Base-by-base conservation (phyloP, 2,797 vertebrate genomes). In the Austrolebias charrua region DNA sequence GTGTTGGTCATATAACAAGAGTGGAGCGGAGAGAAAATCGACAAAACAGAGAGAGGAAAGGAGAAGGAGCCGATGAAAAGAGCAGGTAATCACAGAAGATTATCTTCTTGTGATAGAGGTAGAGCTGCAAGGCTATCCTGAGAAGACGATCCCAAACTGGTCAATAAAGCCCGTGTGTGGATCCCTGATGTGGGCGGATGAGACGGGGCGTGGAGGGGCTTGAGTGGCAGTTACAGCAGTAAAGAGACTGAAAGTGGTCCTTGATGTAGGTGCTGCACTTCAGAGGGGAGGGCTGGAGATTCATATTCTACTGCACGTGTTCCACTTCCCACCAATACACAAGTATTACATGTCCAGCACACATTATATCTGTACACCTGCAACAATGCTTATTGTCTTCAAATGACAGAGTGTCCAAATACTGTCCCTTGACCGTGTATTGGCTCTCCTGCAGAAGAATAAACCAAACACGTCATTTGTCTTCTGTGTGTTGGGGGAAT, bases 11-110 rank as follows among this genome's bases (percentile, higher is more conserved):
- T 72, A 73, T 66, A 84, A 86, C 78, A 85, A 74, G 78, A 78
- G 56, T n/a, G 19, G 60, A 84, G 71, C 78, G 69, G 68, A 83
- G 81, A 82, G 82, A 77, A 83, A 81, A 83, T 79, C 54, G 66
- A 87, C 85, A 83, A 85, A 87, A 84, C 77, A 84, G 75, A 81
- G 53, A 76, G 69, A 70, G 66, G 73, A 58, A 42, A 61, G 48
- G 54, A 69, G 79, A 76, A 69, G 24, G 65, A 83, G 69, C 73
- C 80, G 79, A 84, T 81, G 83, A 87, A 86, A 89, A 88, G 84
- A 81, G 83, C 85, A 90, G 76, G 88, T 92, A 92, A 93, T 93
- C 88, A 91, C 78, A 73, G 87, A 84, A 92, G 89, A 92, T 92
- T 88, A 92, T 92, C 90, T 91, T 87, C 85, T 81, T 83, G 83